phyloP scores from a whole-genome alignment of 1,140 invertebrate species.

The Probaryconus sp. region DNA sequence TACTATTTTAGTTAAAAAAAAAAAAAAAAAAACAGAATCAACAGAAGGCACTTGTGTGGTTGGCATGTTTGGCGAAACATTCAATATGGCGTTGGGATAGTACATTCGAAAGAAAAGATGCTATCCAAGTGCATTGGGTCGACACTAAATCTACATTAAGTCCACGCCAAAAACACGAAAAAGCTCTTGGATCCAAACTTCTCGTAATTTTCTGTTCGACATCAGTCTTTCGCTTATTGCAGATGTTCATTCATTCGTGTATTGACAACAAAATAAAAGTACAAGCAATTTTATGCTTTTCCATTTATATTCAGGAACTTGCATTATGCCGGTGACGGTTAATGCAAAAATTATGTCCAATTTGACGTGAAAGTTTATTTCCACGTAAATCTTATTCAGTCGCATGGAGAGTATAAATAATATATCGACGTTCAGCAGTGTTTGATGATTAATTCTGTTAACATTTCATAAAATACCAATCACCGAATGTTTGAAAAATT shows the following conservation, averaged over 20 bases:
- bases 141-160: slow-evolving; percentile 72
- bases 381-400: too few species aligned
- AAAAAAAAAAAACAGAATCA: neutral
- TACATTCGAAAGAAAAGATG: slow-evolving; percentile 62
- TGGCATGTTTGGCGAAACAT: slow-evolving; percentile 57
- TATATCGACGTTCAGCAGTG: too few species aligned
- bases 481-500: too few species aligned
- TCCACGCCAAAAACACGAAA: slow-evolving; percentile 65
- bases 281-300: too few species aligned
- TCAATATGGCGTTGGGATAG: slow-evolving; percentile 57
- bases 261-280: slow-evolving; percentile 38
- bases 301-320: slow-evolving; percentile 38
- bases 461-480: too few species aligned
- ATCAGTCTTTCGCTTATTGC: slow-evolving; percentile 33
- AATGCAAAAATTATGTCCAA: too few species aligned
- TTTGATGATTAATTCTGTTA: too few species aligned
- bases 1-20: slow-evolving; percentile 39
- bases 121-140: slow-evolving; percentile 60
- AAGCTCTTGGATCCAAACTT: slow-evolving; percentile 62
- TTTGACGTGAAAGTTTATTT: too few species aligned
- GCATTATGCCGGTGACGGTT: too few species aligned
- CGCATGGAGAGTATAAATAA: too few species aligned
- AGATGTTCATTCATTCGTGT: slow-evolving; percentile 26
- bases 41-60: slow-evolving; percentile 39
- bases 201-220: slow-evolving; percentile 50